These are phyloP conservation scores for Lasioglossum villosulum DNA, from an alignment of 2,888 invertebrate genomes.

Conservation along the genomic window DNA sequence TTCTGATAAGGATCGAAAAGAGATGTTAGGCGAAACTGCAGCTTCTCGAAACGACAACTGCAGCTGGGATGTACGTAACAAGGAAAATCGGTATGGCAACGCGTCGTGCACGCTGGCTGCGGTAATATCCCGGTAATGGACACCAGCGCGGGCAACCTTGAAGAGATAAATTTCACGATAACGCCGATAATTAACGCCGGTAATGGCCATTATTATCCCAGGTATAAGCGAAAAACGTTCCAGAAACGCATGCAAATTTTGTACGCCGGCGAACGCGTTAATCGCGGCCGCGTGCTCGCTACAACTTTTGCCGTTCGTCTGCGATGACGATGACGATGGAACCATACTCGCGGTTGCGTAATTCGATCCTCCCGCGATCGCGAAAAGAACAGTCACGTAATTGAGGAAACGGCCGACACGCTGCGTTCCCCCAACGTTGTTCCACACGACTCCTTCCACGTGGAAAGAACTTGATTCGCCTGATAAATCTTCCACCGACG, in stretches of 20 bases:
- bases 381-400: slow-evolving; percentile 32
- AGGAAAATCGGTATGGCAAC: slow-evolving; percentile 5
- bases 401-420: slow-evolving; percentile 30
- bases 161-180: slow-evolving; percentile 58
- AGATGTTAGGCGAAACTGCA: neutral
- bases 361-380: slow-evolving; percentile 24
- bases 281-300: neutral
- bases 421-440: slow-evolving; percentile 9
- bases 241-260: slow-evolving; percentile 39
- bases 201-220: slow-evolving; percentile 46
- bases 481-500: neutral
- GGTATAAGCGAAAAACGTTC: slow-evolving; percentile 45
- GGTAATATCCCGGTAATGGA: slow-evolving; percentile 46
- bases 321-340: neutral
- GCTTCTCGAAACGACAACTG: neutral
- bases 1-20: neutral
- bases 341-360: slow-evolving; percentile 10
- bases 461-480: neutral
- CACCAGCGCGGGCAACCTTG: slow-evolving; percentile 49
- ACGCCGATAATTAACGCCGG: slow-evolving; percentile 49
- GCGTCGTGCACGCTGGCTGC: slow-evolving; percentile 6
- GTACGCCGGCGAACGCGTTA: slow-evolving; percentile 18
- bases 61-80: neutral
- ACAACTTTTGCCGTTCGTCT: slow-evolving; percentile 12
- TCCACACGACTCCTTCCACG: neutral